Evolutionary conservation across 2,888 invertebrate species (phyloP).

Genomic region (Sisyra nigra): DNA sequence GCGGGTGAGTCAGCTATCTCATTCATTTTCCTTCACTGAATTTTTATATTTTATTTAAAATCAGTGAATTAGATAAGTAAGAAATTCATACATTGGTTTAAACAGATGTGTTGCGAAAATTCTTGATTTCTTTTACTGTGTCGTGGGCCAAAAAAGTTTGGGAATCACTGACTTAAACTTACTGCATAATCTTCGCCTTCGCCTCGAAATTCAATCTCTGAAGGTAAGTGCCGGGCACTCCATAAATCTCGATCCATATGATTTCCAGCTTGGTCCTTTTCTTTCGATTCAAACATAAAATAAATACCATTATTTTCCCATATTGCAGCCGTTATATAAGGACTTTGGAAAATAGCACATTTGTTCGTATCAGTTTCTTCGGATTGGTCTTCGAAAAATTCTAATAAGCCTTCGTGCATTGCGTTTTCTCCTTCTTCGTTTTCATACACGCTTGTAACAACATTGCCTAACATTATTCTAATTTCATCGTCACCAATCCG

Average conservation of each 20-base stretch:
- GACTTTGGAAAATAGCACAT: constrained; percentile 4
- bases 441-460: constrained; percentile 6
- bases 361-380: neutral
- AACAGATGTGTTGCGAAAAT: no score
- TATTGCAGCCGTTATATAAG: constrained; percentile 17
- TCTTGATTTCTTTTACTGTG: no score
- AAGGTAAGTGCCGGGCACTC: neutral
- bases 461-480: constrained; percentile 4
- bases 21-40: no score
- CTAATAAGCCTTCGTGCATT: constrained; percentile 1
- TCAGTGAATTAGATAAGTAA: constrained; percentile 25
- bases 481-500: constrained; percentile 23
- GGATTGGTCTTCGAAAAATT: neutral
- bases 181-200: neutral
- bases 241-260: constrained; percentile 18
- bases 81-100: no score
- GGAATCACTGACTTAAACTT: no score
- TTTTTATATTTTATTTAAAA: constrained; percentile 13
- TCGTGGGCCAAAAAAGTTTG: no score
- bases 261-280: constrained; percentile 25
- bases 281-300: constrained; percentile 30
- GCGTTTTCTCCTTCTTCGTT: constrained; percentile 6
- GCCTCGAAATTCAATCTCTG: neutral
- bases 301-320: constrained; percentile 27
- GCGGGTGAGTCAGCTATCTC: no score